Conservation (phyloP, 2,797 vertebrate species). For the Melanotaenia pygmaea region DNA sequence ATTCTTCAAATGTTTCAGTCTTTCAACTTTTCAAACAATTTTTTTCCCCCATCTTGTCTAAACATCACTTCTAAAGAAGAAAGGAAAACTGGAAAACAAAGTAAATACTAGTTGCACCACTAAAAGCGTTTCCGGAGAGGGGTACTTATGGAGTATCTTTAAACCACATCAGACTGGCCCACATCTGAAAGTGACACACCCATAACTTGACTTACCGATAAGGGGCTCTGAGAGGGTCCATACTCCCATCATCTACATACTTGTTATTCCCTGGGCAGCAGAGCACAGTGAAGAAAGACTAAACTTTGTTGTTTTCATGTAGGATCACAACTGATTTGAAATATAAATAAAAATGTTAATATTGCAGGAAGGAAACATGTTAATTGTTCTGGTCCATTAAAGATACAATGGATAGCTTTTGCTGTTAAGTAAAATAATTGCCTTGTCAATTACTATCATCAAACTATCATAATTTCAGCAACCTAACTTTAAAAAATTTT, state of each 20-base stretch:
- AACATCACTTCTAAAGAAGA: neutral
- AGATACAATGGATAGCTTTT: too few species aligned
- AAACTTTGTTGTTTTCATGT: too few species aligned
- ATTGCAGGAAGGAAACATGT: neutral
- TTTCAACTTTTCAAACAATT: too few species aligned
- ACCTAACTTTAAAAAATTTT: too few species aligned
- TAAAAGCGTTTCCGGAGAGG: conserved; percentile 14
- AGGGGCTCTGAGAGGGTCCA: conserved; percentile 22
- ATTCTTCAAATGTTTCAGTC: too few species aligned
- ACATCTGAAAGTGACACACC: conserved; percentile 49
- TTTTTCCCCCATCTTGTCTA: too few species aligned
- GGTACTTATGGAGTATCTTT: conserved; percentile 52
- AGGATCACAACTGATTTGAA: neutral
- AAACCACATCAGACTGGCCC: conserved; percentile 47
- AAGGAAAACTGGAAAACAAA: neutral
- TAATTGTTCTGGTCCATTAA: too few species aligned
- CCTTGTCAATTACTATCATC: too few species aligned
- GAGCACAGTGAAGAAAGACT: neutral
- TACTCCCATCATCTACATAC: conserved; percentile 28
- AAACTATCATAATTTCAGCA: too few species aligned
- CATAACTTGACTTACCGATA: conserved; percentile 54
- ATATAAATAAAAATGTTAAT: too few species aligned
- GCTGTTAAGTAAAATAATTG: too few species aligned
- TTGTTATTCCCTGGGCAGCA: conserved; percentile 29
- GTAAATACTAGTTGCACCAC: neutral